Conservation (phyloP, 1,140 invertebrate genomes). For the Drosophila bocqueti region DNA sequence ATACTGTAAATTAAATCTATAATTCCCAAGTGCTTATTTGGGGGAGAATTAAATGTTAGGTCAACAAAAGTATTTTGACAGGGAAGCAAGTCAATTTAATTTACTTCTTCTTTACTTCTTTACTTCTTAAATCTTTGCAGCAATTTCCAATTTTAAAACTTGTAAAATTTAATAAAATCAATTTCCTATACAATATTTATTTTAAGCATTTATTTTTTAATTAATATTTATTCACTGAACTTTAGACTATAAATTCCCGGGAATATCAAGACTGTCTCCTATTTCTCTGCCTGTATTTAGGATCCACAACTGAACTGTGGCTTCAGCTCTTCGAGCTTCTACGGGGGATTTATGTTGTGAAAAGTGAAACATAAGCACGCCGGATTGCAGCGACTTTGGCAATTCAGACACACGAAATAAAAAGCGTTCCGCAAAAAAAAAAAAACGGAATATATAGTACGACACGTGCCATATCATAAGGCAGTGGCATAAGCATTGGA, state of each 20-base stretch:
- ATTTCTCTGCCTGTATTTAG: slow-evolving; percentile 1
- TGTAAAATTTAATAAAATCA: not conserved
- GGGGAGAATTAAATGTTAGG: no score
- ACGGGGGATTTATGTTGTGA: slow-evolving; percentile 79
- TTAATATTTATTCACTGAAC: no score
- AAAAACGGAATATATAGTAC: slow-evolving; percentile 17
- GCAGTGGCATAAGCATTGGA: slow-evolving; percentile 61
- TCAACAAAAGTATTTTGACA: not conserved
- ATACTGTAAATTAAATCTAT: not conserved
- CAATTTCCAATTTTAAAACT: not conserved
- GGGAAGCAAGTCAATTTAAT: not conserved
- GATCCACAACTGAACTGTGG: slow-evolving; percentile 31
- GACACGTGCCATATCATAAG: slow-evolving; percentile 77
- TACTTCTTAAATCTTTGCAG: accelerated
- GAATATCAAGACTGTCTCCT: not conserved
- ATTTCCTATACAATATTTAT: accelerated
- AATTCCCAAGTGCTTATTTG: not conserved
- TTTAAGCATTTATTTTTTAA: no score
- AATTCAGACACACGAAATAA: slow-evolving; percentile 51
- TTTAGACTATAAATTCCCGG: not conserved
- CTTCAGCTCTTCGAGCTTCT: slow-evolving; percentile 30
- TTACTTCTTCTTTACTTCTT: no score
- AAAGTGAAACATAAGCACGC: slow-evolving; percentile 79
- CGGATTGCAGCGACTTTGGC: slow-evolving; percentile 71
- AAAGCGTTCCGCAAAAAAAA: slow-evolving; percentile 27